Conservation (phyloP, 2,888 invertebrate genomes). For the Thecocarcelia acutangulata region DNA sequence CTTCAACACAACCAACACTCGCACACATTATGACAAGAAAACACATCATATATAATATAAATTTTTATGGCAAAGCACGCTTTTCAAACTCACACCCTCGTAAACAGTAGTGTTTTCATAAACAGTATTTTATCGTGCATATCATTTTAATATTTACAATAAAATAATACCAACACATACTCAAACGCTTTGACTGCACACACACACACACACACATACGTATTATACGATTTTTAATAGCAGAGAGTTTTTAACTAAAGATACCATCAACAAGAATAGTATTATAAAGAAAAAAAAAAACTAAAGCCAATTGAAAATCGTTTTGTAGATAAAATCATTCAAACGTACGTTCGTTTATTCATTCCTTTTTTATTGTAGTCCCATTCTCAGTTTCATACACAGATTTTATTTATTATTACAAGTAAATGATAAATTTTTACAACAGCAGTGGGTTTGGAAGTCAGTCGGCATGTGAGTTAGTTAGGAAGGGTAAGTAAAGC, state of each 20-base stretch:
- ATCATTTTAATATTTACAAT: constrained; percentile 62
- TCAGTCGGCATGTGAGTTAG: neutral
- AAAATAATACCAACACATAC: constrained; percentile 5
- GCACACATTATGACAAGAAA: neutral
- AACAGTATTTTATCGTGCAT: constrained; percentile 45
- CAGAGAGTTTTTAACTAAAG: constrained; percentile 2
- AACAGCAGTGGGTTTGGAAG: neutral
- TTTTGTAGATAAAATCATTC: constrained; percentile 60
- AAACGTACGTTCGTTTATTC: constrained; percentile 33
- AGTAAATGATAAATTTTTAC: constrained; percentile 36
- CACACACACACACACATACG: no score
- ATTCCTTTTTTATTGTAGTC: constrained; percentile 37
- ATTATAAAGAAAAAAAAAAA: neutral
- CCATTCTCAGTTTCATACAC: neutral
- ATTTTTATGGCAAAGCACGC: no score
- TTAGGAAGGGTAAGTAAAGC: no score
- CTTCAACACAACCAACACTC: neutral
- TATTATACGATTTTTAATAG: neutral
- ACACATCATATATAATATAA: no score
- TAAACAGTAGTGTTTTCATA: constrained; percentile 15
- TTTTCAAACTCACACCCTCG: neutral
- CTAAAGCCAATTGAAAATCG: constrained; percentile 58
- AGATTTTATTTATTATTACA: constrained; percentile 32
- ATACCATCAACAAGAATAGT: neutral
- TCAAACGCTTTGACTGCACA: constrained; percentile 2